Base-by-base conservation (phyloP, 2,888 invertebrate genomes). In the Bugula neritina region DNA sequence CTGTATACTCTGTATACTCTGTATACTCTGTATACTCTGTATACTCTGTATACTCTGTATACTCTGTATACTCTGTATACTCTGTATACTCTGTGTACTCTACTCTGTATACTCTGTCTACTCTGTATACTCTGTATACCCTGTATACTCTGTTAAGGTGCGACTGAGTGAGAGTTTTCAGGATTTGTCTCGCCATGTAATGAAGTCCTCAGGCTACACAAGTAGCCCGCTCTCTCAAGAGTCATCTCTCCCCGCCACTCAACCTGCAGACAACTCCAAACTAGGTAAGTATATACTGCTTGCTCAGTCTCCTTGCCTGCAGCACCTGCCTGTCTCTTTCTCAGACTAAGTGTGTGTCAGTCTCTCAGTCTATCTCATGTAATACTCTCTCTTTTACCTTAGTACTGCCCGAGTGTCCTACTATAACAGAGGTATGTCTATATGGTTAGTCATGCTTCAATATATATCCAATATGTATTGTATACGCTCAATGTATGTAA, bases 161-260 rank as follows among this genome's bases (percentile, higher is more conserved):
- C 17, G 72, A 21, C 69, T 52, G n/a, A 72, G 72, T n/a, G 72
- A 71, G 25, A 54, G 72, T 23, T 72, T 72, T 23, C 72, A 72
- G 43, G 69, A 72, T 31, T 35, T 72, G 72, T 70, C 70, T 3
- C 43, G 70, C 3, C 29, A 70, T 29, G 70, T 70, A 2, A 70
- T 70, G 70, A 70, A 54, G 31, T 2, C 70, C 21, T 43, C 70
- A 23, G 57, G 23, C 27, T n/a, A 27, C n/a, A 34, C 34, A 34
- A 63, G 5, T 27, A 63, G 63, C 31, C 63, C 63, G 13, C 63
- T 63, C 1, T 21, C 63, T 13, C 63, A 63, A 31, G 29, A 10
- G 2, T 25, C 63, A 17, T 27, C 63, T 63, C 5, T 13, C 5
- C 5, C 43, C 5, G 17, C 10, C 17, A 43, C 43, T 10, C 5